A percentile compares a stretch with the other conserved stretches of the same genome.
These are phyloP conservation scores for Tiliqua scincoides DNA, from an alignment of 2,113 vertebrate species.

Conservation along the genomic window DNA sequence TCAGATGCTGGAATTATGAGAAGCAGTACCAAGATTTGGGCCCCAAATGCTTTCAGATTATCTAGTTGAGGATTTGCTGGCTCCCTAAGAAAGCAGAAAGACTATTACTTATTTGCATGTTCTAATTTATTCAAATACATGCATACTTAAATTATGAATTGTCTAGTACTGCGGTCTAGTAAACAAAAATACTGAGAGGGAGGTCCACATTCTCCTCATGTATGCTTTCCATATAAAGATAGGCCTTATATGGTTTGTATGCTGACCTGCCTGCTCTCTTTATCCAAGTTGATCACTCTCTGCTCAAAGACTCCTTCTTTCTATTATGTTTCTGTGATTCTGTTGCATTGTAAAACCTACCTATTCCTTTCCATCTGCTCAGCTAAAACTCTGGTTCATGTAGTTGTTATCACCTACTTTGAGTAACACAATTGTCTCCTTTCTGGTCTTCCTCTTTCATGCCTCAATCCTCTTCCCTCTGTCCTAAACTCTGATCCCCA, in stretches of 20 bases:
- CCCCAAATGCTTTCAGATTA: not conserved
- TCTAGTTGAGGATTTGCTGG: not conserved
- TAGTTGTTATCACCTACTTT: not conserved
- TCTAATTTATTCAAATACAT: constrained; percentile 3
- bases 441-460: not conserved
- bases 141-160: constrained; percentile 1
- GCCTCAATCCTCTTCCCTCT: not conserved
- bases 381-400: not conserved
- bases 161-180: not conserved
- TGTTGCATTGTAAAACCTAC: no score
- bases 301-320: not conserved
- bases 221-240: not conserved
- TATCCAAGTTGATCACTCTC: not conserved
- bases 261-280: not conserved
- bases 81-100: not conserved
- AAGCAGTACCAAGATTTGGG: not conserved
- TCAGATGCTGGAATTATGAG: not conserved
- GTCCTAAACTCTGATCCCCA: not conserved
- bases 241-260: not conserved
- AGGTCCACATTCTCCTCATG: not conserved
- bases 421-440: not conserved
- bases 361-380: not conserved
- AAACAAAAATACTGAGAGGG: not conserved
- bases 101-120: not conserved
- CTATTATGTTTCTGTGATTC: not conserved